phyloP scores from a whole-genome alignment of 1,140 invertebrate genomes.

The Trichonephila inaurata region DNA sequence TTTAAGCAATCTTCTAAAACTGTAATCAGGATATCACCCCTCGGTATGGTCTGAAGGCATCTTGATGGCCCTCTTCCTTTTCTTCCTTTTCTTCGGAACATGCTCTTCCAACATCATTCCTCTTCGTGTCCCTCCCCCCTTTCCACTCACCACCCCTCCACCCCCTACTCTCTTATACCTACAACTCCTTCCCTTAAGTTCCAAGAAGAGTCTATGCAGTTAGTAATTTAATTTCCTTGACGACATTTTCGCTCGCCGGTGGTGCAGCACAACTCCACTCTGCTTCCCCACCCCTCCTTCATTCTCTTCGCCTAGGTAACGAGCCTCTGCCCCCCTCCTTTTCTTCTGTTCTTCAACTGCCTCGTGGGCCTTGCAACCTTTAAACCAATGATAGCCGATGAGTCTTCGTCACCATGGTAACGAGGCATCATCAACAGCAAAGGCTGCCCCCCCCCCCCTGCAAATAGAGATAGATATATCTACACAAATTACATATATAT shows the following conservation, averaged over 20 bases:
- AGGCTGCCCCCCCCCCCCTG: not conserved
- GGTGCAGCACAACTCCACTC: slow-evolving; percentile 39
- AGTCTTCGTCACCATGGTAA: slow-evolving; percentile 66
- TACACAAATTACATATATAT: slow-evolving; percentile 32
- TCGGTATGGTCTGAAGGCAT: slow-evolving; percentile 47
- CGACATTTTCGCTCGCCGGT: slow-evolving; percentile 75
- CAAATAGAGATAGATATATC: slow-evolving; percentile 35
- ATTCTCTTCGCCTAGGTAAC: slow-evolving; percentile 76
- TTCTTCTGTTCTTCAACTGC: slow-evolving; percentile 40
- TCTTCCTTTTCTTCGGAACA: slow-evolving; percentile 37
- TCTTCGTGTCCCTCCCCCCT: slow-evolving; percentile 8
- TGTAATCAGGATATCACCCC: slow-evolving; percentile 53
- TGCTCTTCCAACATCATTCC: slow-evolving; percentile 63
- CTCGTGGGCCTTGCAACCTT: slow-evolving; percentile 73
- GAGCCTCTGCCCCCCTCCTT: slow-evolving; percentile 53
- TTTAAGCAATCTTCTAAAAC: slow-evolving; percentile 5
- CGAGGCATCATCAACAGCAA: slow-evolving; percentile 71
- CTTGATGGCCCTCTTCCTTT: slow-evolving; percentile 53
- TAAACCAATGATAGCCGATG: slow-evolving; percentile 75
- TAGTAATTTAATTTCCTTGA: slow-evolving; percentile 77
- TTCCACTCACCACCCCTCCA: slow-evolving; percentile 2
- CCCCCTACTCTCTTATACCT: slow-evolving; percentile 50
- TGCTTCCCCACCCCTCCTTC: slow-evolving; percentile 12
- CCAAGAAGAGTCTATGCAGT: slow-evolving; percentile 64
- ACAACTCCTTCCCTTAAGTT: slow-evolving; percentile 67